These are phyloP conservation scores for Thaumatotibia leucotreta DNA, from an alignment of 1,140 invertebrate species.

Conservation along the genomic window DNA sequence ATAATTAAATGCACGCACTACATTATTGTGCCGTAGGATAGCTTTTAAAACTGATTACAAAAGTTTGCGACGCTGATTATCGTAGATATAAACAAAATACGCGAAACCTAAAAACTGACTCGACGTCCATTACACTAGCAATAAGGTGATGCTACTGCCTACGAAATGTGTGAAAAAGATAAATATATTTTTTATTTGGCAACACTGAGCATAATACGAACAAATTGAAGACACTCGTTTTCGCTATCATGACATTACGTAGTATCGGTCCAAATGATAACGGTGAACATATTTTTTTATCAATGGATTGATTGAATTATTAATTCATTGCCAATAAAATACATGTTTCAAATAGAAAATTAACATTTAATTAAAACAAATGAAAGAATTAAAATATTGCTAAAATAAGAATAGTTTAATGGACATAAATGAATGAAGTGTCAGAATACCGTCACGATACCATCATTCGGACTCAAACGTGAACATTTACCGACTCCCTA, in stretches of 20 bases:
- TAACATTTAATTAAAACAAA: no score
- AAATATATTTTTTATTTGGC: conserved; percentile 60
- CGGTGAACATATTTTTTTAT: no score
- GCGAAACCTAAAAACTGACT: conserved; percentile 51
- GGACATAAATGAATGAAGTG: background rate
- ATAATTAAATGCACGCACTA: conserved; percentile 55
- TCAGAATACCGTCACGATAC: background rate
- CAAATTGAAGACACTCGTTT: conserved; percentile 15
- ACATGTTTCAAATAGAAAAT: no score
- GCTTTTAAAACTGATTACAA: conserved; percentile 69
- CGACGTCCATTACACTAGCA: conserved; percentile 68
- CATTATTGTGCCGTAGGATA: conserved; percentile 48
- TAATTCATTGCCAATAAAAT: no score
- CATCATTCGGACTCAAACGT: conserved; percentile 7
- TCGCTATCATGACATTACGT: background rate
- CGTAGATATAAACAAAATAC: conserved; percentile 73
- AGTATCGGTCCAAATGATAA: background rate
- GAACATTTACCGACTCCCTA: conserved; percentile 2
- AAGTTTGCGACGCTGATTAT: conserved; percentile 68
- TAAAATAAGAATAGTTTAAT: background rate
- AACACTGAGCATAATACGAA: conserved; percentile 43
- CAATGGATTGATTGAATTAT: no score
- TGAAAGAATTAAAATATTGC: no score
- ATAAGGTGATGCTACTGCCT: conserved; percentile 68
- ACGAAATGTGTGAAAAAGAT: conserved; percentile 59